Conservation (phyloP, 2,888 invertebrate genomes). For the Drosophila recens region DNA sequence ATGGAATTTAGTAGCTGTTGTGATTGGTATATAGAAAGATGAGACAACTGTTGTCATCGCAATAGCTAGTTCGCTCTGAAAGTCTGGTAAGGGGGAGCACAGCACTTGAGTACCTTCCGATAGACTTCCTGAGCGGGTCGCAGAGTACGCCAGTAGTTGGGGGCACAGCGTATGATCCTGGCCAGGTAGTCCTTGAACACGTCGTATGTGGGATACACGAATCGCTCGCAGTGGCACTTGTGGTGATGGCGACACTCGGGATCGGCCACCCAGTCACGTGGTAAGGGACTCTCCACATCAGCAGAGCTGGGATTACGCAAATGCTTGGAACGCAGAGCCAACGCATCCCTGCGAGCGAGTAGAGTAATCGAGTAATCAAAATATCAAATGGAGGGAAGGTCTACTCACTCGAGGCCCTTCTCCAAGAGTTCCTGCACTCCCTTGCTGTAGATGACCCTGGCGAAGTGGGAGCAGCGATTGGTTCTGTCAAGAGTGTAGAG, state of each 20-base stretch:
- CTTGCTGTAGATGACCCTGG: conserved; percentile 40
- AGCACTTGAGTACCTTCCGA: conserved; percentile 54
- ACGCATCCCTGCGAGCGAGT: conserved; percentile 39
- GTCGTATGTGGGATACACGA: conserved; percentile 68
- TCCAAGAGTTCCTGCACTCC: conserved; percentile 50
- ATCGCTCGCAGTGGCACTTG: conserved; percentile 63
- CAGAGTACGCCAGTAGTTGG: conserved; percentile 64
- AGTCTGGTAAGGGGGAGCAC: conserved; percentile 35
- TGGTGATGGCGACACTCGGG: conserved; percentile 62
- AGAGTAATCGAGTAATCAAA: no score
- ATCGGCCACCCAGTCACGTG: conserved; percentile 66
- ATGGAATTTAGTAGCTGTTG: conserved; percentile 32
- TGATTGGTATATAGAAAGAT: neutral
- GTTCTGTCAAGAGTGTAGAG: conserved; percentile 54
- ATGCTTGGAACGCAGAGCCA: conserved; percentile 33
- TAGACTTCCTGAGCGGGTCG: conserved; percentile 68
- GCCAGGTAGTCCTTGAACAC: conserved; percentile 65
- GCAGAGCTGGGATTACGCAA: neutral
- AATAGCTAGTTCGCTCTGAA: conserved; percentile 7
- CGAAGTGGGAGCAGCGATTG: conserved; percentile 55
- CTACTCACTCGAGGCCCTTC: conserved; percentile 57
- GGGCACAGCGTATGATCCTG: conserved; percentile 54
- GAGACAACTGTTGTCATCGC: conserved; percentile 4
- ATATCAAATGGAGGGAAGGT: no score
- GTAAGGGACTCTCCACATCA: conserved; percentile 37